Percentiles rank a stretch among this genome's conserved stretches.
phyloP scores from a whole-genome alignment of 2,888 invertebrate genomes.

The Pachycephus smyrnensis region DNA sequence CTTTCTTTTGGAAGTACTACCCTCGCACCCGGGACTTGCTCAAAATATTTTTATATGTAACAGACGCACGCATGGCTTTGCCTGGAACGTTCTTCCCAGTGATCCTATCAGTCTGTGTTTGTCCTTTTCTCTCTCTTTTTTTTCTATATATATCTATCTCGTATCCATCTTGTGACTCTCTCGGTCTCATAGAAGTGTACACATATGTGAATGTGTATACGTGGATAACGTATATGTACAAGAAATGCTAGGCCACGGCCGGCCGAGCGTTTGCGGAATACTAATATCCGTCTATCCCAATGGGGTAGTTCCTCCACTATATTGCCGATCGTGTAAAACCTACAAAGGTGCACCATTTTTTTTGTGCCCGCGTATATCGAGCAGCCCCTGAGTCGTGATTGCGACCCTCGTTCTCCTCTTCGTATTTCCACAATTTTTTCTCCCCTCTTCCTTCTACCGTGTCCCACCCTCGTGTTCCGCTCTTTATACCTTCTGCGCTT shows the following conservation, averaged over 20 bases:
- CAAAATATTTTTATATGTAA: not conserved
- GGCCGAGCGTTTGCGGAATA: conserved; percentile 47
- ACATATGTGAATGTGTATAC: not conserved
- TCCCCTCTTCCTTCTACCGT: not conserved
- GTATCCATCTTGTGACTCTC: not conserved
- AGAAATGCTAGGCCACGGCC: conserved; percentile 49
- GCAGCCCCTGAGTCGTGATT: conserved; percentile 12
- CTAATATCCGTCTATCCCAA: conserved; percentile 39
- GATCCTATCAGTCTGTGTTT: not conserved
- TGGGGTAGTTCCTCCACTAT: conserved; percentile 23
- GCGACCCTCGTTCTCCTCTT: conserved; percentile 7
- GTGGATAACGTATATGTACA: conserved; percentile 26
- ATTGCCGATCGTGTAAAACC: conserved; percentile 40
- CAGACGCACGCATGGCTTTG: not conserved
- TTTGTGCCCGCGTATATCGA: conserved; percentile 2
- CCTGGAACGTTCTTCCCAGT: not conserved
- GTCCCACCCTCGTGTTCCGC: not conserved
- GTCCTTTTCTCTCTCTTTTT: not conserved
- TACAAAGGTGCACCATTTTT: not conserved
- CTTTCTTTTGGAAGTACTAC: not conserved
- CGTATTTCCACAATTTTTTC: not conserved
- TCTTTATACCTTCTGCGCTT: not conserved
- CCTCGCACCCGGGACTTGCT: not conserved
- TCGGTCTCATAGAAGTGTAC: not conserved
- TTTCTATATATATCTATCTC: not conserved